Evolutionary conservation across 2,113 vertebrate species (phyloP).

Genomic region (Caranx ignobilis): DNA sequence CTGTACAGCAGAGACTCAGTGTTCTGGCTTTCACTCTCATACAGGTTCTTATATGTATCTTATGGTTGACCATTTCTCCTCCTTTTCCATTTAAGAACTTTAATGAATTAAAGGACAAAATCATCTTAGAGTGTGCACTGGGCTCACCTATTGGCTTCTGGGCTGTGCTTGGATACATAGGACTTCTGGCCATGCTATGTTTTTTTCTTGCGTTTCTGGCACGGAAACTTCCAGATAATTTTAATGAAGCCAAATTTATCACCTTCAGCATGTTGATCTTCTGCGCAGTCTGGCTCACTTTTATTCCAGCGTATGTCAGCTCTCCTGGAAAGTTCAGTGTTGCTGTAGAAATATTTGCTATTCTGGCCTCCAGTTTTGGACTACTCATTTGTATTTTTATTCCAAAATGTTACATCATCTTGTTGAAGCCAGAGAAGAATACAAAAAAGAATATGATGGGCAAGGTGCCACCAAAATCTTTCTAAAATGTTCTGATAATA

Average conservation of each 20-base stretch:
- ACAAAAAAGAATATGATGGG: constrained; percentile 70
- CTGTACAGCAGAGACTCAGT: constrained; percentile 65
- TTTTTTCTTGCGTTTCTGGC: constrained; percentile 78
- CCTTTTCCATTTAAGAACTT: constrained; percentile 67
- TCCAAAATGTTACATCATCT: constrained; percentile 74
- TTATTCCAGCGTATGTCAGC: constrained; percentile 80
- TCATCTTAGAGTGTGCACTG: constrained; percentile 74
- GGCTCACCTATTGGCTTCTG: constrained; percentile 72
- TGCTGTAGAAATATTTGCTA: constrained; percentile 81
- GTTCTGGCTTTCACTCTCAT: constrained; percentile 69
- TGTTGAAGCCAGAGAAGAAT: constrained; percentile 74
- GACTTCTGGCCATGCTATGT: constrained; percentile 69
- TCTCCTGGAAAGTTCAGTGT: constrained; percentile 80
- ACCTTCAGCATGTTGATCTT: constrained; percentile 82
- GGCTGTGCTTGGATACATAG: constrained; percentile 74
- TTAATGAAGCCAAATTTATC: constrained; percentile 81
- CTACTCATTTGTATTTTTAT: constrained; percentile 76
- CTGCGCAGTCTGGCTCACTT: constrained; percentile 78
- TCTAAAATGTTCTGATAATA: background rate
- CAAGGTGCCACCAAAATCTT: constrained; percentile 45
- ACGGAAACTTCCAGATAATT: constrained; percentile 76
- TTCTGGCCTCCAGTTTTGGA: constrained; percentile 76
- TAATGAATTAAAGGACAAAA: constrained; percentile 65
- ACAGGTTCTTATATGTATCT: constrained; percentile 70
- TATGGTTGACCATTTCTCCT: constrained; percentile 71